These are phyloP conservation scores for Arrhamphus sclerolepis DNA, from an alignment of 2,797 vertebrate species.

Conservation along the genomic window DNA sequence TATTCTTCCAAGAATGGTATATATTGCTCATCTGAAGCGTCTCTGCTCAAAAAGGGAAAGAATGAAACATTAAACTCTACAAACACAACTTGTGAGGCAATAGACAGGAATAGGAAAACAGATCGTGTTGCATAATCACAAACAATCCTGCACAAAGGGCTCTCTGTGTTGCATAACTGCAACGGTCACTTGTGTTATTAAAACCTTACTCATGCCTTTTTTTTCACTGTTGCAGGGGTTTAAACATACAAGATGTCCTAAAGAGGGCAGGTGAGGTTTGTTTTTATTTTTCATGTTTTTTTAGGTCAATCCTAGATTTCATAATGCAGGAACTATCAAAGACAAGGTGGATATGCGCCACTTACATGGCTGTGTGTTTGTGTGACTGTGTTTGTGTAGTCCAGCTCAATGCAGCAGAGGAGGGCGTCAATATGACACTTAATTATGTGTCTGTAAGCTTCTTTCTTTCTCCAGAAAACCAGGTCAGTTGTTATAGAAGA, in stretches of 20 bases:
- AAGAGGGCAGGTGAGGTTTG: slow-evolving; percentile 14
- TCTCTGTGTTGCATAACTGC: slow-evolving; percentile 64
- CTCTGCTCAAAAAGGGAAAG: slow-evolving; percentile 13
- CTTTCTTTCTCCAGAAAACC: slow-evolving; percentile 12
- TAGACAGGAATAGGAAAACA: slow-evolving; percentile 50
- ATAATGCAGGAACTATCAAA: slow-evolving; percentile 11
- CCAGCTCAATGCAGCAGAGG: neutral
- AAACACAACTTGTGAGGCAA: slow-evolving; percentile 52
- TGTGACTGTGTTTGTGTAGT: too few species aligned
- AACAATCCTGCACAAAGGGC: slow-evolving; percentile 62
- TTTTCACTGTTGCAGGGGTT: slow-evolving; percentile 52
- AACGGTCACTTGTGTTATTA: slow-evolving; percentile 56
- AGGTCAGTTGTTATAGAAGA: neutral
- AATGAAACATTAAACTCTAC: slow-evolving; percentile 45
- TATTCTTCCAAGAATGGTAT: neutral
- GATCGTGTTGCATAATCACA: slow-evolving; percentile 69
- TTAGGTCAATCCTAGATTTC: neutral
- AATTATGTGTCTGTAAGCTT: slow-evolving; percentile 8
- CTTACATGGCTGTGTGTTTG: too few species aligned
- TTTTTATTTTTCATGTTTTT: slow-evolving; percentile 28
- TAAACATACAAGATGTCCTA: slow-evolving; percentile 45
- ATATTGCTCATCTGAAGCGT: slow-evolving; percentile 15
- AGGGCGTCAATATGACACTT: slow-evolving; percentile 14
- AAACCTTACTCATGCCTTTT: slow-evolving; percentile 54
- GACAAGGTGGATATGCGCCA: too few species aligned